phyloP scores from a whole-genome alignment of 2,888 invertebrate genomes.

The Oscheius sp. region DNA sequence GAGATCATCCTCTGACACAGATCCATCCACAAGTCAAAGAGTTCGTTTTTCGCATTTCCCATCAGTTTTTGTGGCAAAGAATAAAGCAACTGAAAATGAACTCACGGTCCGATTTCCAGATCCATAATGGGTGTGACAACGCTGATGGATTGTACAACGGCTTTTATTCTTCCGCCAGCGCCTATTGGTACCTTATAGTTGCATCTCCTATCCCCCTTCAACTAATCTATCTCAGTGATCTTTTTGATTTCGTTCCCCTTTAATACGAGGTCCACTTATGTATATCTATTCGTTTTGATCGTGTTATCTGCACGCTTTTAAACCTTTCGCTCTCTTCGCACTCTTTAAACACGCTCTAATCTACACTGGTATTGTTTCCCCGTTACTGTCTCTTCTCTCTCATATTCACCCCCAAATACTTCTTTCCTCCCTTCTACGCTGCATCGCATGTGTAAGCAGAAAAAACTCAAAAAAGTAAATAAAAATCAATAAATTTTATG shows the following conservation, averaged over 20 bases:
- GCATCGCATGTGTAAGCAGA: not conserved
- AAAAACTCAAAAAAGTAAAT: slow-evolving; percentile 43
- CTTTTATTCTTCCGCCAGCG: slow-evolving; percentile 37
- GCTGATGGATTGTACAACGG: slow-evolving; percentile 23
- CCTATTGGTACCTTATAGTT: slow-evolving; percentile 33
- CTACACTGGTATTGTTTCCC: slow-evolving; percentile 26
- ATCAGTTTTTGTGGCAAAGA: not conserved
- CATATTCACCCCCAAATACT: slow-evolving; percentile 1
- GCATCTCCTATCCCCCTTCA: slow-evolving; percentile 8
- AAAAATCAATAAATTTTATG: slow-evolving; percentile 46
- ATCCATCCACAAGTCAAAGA: slow-evolving; percentile 51
- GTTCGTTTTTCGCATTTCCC: slow-evolving; percentile 44
- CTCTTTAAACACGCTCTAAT: slow-evolving; percentile 26
- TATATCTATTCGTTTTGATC: slow-evolving; percentile 15
- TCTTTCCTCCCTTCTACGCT: not conserved
- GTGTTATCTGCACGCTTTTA: slow-evolving; percentile 11
- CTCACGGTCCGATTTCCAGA: slow-evolving; percentile 25
- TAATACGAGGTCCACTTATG: slow-evolving; percentile 29
- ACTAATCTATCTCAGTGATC: slow-evolving; percentile 37
- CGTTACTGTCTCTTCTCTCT: slow-evolving; percentile 23
- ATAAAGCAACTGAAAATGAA: not conserved
- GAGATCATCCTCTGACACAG: slow-evolving; percentile 37
- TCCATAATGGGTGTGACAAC: slow-evolving; percentile 34
- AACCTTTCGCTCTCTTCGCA: slow-evolving; percentile 6
- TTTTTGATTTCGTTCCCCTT: slow-evolving; percentile 26